Base-by-base conservation (phyloP, 2,797 vertebrate genomes). In the Gobio occitaniae region DNA sequence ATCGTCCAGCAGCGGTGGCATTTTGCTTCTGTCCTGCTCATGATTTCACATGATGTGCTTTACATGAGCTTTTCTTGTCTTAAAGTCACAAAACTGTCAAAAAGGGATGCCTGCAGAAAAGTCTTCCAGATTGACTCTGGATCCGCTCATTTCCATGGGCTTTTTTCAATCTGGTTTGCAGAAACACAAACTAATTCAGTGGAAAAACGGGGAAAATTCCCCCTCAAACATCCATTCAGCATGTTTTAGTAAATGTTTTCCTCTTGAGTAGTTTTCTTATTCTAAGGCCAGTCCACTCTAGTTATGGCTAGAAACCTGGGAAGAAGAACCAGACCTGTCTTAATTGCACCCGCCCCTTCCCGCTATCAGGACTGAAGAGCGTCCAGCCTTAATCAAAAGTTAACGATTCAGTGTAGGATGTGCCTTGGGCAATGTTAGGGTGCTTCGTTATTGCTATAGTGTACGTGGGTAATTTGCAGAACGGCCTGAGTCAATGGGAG, bases 371-470 rank as follows among this genome's bases (percentile, higher is more conserved):
- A 85, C 76, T 74, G 83, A 77, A 78, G 79, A 72, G 78, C 71
- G 11, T 86, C 77, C 83, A 88, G 77, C 76, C 83, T 83, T 88
- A 87, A 89, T 89, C 85, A 88, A 89, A 88, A 89, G 88, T 89
- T 89, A 89, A 89, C 77, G 32, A 89, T 85, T 88, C 76, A 16
- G 87, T 88, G 85, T 88, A 86, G 86, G 86, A 90, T 82, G 86
- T 88, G 71, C 84, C 80, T 68, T 82, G 89, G 87, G 84, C 69
- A 75, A 78, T 13, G 6, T 74, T 36, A 86, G 82, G 85, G 50
- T 72, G 78, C 80, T 59, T 83, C 66, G 17, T 85, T 88, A 84
- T 86, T 87, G 84, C 84, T 79, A 32, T 32, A 47, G 86, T 70
- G 86, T 76, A 69, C 72, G 78, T 59, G 82, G 54, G 76, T 87